phyloP scores from a whole-genome alignment of 2,888 invertebrate species.

The Sepiola atlantica region DNA sequence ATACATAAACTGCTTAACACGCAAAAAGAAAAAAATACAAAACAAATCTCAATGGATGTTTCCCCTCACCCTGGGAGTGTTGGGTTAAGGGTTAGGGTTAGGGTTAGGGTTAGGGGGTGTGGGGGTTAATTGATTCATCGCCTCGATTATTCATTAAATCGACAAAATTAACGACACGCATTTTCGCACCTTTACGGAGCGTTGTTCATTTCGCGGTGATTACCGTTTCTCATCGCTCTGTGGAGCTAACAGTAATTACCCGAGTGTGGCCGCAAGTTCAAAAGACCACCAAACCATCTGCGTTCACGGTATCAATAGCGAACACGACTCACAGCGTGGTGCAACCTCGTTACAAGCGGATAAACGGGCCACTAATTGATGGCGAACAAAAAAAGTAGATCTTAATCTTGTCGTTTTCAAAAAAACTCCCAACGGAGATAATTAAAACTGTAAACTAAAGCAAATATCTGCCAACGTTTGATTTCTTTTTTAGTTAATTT shows the following conservation, averaged over 20 bases:
- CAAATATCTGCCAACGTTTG: too few relatives aligned
- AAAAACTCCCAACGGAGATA: not conserved
- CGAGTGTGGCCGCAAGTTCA: not conserved
- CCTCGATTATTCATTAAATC: not conserved
- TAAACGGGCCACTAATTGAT: not conserved
- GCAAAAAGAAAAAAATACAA: not conserved
- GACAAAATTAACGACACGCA: not conserved
- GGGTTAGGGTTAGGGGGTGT: too few relatives aligned
- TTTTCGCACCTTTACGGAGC: not conserved
- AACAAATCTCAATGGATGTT: not conserved
- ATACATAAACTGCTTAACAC: not conserved
- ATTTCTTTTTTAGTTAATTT: too few relatives aligned
- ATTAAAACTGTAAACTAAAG: not conserved
- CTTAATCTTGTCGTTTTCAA: conserved; percentile 1
- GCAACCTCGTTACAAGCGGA: not conserved
- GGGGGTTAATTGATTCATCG: not conserved
- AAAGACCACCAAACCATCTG: not conserved
- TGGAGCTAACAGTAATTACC: not conserved
- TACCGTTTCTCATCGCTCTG: not conserved
- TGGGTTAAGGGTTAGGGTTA: too few relatives aligned
- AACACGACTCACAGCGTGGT: not conserved
- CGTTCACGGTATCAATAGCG: not conserved
- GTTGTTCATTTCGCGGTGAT: not conserved
- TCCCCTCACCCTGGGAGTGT: not conserved
- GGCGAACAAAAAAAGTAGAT: not conserved